These are phyloP conservation scores for Apodemia zela DNA, from an alignment of 2,888 invertebrate genomes.

Conservation along the genomic window DNA sequence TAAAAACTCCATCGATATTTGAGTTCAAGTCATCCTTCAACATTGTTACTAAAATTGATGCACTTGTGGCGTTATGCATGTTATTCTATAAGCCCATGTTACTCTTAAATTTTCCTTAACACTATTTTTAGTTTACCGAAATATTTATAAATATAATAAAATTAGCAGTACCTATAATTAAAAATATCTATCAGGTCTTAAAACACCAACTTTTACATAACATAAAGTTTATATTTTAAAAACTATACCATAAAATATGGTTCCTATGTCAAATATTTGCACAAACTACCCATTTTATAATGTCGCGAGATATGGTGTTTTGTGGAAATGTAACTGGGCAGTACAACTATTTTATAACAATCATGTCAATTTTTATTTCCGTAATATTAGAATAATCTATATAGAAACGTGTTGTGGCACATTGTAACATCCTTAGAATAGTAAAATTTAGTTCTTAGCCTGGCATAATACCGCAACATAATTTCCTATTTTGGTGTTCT, in stretches of 20 bases:
- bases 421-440: background rate
- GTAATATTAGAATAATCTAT: slow-evolving; percentile 4
- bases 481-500: background rate
- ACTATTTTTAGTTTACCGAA: background rate
- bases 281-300: slow-evolving; percentile 19
- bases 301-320: slow-evolving; percentile 13
- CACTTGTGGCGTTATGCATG: too few species aligned
- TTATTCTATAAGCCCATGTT: too few species aligned
- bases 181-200: slow-evolving; percentile 2
- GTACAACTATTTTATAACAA: background rate
- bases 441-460: background rate
- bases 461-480: background rate
- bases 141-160: background rate
- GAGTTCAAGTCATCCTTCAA: too few species aligned
- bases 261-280: slow-evolving; percentile 20
- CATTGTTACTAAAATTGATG: too few species aligned
- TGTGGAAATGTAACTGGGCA: slow-evolving; percentile 4
- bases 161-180: background rate
- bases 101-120: too few species aligned
- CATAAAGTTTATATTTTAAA: background rate
- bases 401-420: slow-evolving; percentile 15
- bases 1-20: too few species aligned
- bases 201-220: slow-evolving; percentile 1
- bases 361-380: slow-evolving; percentile 18
- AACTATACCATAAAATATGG: slow-evolving; percentile 16